Percentiles rank a stretch among this genome's conserved stretches.
These are phyloP conservation scores for Tachina fera DNA, from an alignment of 2,888 invertebrate species.

Conservation along the genomic window DNA sequence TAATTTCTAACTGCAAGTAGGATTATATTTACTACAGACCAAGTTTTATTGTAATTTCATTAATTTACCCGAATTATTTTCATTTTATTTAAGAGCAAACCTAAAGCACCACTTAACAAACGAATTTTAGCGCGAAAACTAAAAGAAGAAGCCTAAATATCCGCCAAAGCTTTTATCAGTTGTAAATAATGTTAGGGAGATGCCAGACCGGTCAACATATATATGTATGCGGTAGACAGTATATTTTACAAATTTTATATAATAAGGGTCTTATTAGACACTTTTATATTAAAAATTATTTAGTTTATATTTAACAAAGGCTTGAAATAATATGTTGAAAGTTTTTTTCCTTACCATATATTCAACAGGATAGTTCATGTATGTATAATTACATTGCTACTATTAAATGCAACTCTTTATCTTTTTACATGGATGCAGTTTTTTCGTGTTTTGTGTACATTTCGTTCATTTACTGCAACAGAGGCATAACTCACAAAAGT, in stretches of 20 bases:
- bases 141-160: constrained; percentile 18
- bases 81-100: constrained; percentile 27
- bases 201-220: background rate
- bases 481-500: no score
- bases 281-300: no score
- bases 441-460: background rate
- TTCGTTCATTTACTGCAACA: no score
- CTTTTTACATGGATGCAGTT: background rate
- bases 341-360: background rate
- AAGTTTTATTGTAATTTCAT: background rate
- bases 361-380: constrained; percentile 4
- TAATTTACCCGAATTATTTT: constrained; percentile 43
- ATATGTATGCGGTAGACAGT: no score
- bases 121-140: constrained; percentile 20
- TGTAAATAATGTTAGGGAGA: background rate
- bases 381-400: background rate
- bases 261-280: no score
- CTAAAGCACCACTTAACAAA: background rate
- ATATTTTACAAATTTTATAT: no score
- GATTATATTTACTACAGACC: background rate
- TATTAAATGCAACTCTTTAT: constrained; percentile 49
- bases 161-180: background rate
- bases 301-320: background rate
- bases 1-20: constrained; percentile 48
- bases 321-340: background rate